A percentile compares a stretch with the other conserved stretches of the same genome.
phyloP scores from a whole-genome alignment of 2,888 invertebrate genomes.

The Ditylenchus weischeri region DNA sequence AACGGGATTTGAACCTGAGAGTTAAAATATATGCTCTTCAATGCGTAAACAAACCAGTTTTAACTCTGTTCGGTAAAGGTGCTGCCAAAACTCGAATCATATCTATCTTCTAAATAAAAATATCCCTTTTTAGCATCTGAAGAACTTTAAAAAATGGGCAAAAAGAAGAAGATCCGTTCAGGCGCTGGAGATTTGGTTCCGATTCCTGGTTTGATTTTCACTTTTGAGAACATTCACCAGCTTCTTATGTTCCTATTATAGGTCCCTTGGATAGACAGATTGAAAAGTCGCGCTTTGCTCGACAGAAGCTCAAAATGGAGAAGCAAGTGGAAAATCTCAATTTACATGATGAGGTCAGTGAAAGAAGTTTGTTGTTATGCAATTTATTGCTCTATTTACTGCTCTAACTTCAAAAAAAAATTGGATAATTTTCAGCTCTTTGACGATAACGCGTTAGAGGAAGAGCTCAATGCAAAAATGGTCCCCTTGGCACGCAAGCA shows the following conservation, averaged over 20 bases:
- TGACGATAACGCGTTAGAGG: not conserved
- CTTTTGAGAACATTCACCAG: too few species aligned
- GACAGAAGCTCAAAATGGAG: conserved; percentile 23
- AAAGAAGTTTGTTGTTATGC: too few species aligned
- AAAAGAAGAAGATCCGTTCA: conserved; percentile 39
- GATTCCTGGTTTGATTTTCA: conserved; percentile 15
- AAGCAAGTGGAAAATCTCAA: conserved; percentile 13
- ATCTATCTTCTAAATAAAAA: too few species aligned
- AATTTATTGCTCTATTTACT: not conserved
- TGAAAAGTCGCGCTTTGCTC: conserved; percentile 43
- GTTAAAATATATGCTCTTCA: too few species aligned
- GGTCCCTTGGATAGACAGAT: conserved; percentile 46
- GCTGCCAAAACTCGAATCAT: too few species aligned
- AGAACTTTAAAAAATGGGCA: conserved; percentile 35
- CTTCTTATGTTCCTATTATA: not conserved
- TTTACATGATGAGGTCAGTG: conserved; percentile 10
- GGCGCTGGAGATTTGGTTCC: conserved; percentile 44
- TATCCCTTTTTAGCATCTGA: too few species aligned
- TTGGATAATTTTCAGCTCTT: too few species aligned
- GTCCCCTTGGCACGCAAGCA: not conserved
- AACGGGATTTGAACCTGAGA: too few species aligned
- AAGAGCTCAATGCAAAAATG: conserved; percentile 11
- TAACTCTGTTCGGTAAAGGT: too few species aligned
- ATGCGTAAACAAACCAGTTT: too few species aligned
- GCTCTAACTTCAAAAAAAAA: too few species aligned